These are phyloP conservation scores for Silurus meridionalis DNA, from an alignment of 2,113 vertebrate species.

Conservation along the genomic window DNA sequence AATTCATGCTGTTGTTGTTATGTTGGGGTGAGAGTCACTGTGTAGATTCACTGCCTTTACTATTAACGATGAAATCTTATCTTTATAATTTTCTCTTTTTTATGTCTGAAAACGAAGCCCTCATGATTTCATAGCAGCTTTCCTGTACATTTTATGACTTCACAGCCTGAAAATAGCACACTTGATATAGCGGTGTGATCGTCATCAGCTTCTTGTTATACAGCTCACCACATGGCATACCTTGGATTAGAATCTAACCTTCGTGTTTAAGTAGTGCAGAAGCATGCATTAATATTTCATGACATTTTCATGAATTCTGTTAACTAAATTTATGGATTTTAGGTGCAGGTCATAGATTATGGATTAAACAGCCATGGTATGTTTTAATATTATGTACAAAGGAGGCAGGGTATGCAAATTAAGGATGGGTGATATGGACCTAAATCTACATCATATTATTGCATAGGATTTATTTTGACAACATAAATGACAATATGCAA, in stretches of 20 bases:
- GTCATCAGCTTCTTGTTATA: not conserved
- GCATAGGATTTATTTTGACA: too few species aligned
- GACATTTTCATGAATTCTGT: not conserved
- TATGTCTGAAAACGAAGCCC: not conserved
- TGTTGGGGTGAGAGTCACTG: not conserved
- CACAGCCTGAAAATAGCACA: constrained; percentile 8
- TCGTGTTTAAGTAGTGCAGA: not conserved
- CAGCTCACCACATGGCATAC: not conserved
- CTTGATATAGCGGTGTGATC: not conserved
- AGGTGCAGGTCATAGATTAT: not conserved
- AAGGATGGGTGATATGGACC: too few species aligned
- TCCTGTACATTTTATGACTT: not conserved
- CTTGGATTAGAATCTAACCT: not conserved
- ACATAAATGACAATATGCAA: too few species aligned
- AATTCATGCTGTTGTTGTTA: not conserved
- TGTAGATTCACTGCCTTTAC: not conserved
- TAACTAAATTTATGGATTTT: not conserved
- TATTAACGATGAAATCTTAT: not conserved
- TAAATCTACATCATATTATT: too few species aligned
- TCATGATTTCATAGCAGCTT: not conserved
- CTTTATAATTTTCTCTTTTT: not conserved
- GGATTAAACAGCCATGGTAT: not conserved
- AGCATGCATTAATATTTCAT: not conserved
- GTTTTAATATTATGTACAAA: not conserved
- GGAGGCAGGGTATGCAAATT: not conserved